Base-by-base conservation (phyloP, 2,888 invertebrate genomes). In the Rosalia funebris region DNA sequence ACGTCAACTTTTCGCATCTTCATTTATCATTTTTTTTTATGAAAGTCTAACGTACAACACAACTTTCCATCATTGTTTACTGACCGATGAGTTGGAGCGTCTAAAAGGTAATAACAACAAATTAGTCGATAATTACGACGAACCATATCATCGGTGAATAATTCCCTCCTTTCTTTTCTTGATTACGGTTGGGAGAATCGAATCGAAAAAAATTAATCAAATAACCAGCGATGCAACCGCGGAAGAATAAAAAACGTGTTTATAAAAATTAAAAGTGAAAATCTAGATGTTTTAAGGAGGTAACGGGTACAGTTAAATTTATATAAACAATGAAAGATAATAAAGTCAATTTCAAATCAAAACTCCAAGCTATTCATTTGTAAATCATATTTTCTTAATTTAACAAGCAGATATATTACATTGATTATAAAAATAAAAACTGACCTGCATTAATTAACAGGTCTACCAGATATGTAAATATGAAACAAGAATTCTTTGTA, bases 141-240 rank as follows among this genome's bases (percentile, higher is more conserved):
- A 10, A 25, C 50, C 39, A 16, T 39, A 50, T 50, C 50, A 50
- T 39, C 20, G 48, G 12, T 10, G 17, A 17, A 48, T 31, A 50
- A 50, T 50, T 34, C 3, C 31, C 39, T 50, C 37, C 50, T 41
- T 50, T 50, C 20, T 15, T 50, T 20, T 50, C 48, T 50, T 25
- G 14, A 41, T 50, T 50, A 50, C 19, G 12, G 14, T 31, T 39
- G 20, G 19, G 3, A 19, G 19, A 34, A 5, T 3, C 45, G 7
- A 34, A 25, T 15, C n/a, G 12, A 15, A 36, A 48, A 48, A 48
- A 48, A 11, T 48, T 19, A 50, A 39, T 50, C 25, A 50, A 39
- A 39, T 50, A 41, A 50, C n/a, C 50, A 20, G 34, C 34, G 34
- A 36, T 48, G 19, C 14, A 16, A 14, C 19, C 16, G 5, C 20